phyloP scores from a whole-genome alignment of 2,113 vertebrate genomes.

The Pseudopodoces humilis region DNA sequence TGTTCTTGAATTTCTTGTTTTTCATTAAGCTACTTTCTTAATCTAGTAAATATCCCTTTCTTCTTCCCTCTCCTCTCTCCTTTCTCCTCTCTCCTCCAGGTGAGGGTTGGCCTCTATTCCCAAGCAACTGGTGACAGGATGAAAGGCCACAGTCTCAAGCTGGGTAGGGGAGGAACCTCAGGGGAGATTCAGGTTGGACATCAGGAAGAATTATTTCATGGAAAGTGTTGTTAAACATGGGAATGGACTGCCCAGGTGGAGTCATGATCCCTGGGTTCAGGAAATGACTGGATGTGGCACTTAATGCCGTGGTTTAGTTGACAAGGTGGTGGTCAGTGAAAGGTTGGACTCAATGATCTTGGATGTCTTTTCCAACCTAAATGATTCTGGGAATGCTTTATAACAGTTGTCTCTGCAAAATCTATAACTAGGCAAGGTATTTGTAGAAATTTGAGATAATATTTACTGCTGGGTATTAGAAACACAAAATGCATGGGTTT shows the following conservation, averaged over 20 bases:
- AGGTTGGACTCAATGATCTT: not conserved
- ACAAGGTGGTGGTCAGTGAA: accelerated
- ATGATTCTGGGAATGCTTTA: not conserved
- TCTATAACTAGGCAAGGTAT: not conserved
- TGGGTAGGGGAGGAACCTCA: not conserved
- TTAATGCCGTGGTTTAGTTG: not conserved
- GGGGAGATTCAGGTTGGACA: not conserved
- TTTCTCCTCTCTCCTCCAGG: not conserved
- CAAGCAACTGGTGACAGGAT: not conserved
- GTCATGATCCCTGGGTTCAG: not conserved
- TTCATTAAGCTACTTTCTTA: not conserved
- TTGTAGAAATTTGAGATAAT: not conserved
- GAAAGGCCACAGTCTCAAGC: not conserved
- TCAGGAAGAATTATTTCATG: not conserved
- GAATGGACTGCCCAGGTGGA: not conserved
- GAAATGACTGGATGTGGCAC: not conserved
- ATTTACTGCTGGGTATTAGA: not conserved
- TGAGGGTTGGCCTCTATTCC: accelerated
- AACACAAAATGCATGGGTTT: not conserved
- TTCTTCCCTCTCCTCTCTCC: not conserved
- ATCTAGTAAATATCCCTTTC: not conserved
- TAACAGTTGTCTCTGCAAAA: not conserved
- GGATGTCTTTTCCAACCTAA: not conserved
- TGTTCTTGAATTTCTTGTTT: not conserved
- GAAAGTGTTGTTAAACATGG: not conserved